Evolutionary conservation across 2,888 invertebrate species (phyloP).

Genomic region (Aelia acuminata): DNA sequence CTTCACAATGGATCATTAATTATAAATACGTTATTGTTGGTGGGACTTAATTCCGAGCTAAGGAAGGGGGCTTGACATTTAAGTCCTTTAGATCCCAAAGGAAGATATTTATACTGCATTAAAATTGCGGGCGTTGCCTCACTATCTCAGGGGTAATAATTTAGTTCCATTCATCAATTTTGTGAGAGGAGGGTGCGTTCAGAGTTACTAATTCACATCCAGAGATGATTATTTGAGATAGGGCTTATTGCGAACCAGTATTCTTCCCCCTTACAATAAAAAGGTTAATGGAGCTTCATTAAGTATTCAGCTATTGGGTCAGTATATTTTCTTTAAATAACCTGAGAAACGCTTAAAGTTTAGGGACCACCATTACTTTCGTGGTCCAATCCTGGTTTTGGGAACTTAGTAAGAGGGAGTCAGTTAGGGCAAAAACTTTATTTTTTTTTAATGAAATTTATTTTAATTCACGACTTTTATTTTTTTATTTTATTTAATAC

Average conservation of each 20-base stretch:
- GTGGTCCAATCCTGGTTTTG: no score
- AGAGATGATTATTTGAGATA: conserved; percentile 41
- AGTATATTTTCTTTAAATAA: not conserved
- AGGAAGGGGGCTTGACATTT: not conserved
- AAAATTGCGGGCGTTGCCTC: conserved; percentile 6
- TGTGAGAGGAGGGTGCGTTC: not conserved
- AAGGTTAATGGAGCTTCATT: not conserved
- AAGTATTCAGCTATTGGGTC: not conserved
- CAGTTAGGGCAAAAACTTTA: no score
- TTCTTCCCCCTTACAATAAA: not conserved
- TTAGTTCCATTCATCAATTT: conserved; percentile 44
- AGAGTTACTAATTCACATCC: conserved; percentile 31
- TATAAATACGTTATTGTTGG: not conserved
- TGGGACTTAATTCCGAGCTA: not conserved
- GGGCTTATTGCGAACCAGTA: not conserved
- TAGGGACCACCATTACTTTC: no score
- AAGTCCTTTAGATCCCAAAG: not conserved
- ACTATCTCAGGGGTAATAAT: conserved; percentile 30
- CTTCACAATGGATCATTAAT: not conserved
- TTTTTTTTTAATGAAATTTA: no score
- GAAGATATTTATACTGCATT: conserved; percentile 20
- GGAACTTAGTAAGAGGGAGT: no score
- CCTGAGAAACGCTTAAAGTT: not conserved
- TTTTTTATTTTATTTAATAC: no score
- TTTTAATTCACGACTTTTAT: no score